A percentile compares a stretch with the other conserved stretches of the same genome.
Conservation (phyloP, 2,797 vertebrate genomes). For the Microctenopoma stevenorrisi region DNA sequence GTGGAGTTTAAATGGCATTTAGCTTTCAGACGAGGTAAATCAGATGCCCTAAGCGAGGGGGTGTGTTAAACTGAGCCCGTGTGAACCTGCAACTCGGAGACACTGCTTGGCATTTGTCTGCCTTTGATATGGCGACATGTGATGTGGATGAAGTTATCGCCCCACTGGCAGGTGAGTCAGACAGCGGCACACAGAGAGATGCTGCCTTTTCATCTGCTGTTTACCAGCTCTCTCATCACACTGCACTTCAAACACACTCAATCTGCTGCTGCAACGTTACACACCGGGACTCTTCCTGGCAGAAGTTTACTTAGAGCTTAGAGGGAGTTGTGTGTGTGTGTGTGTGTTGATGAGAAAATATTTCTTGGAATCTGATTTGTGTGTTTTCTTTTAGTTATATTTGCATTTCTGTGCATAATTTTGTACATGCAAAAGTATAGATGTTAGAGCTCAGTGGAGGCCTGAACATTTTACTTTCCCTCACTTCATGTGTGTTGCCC, state of each 20-base stretch:
- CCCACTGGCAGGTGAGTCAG: constrained; percentile 82
- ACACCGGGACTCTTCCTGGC: constrained; percentile 62
- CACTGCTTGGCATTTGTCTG: constrained; percentile 83
- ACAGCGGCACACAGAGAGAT: constrained; percentile 73
- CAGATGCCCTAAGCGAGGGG: constrained; percentile 76
- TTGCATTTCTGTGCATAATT: constrained; percentile 65
- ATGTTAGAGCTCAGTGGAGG: constrained; percentile 54
- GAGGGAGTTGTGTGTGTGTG: constrained; percentile 23
- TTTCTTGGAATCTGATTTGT: constrained; percentile 55
- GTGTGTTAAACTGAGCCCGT: constrained; percentile 65
- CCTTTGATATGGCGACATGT: constrained; percentile 82
- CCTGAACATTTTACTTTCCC: constrained; percentile 5
- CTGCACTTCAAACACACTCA: constrained; percentile 76
- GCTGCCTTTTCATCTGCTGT: constrained; percentile 84
- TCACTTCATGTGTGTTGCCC: constrained; percentile 48
- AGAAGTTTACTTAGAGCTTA: constrained; percentile 66
- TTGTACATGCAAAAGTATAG: constrained; percentile 49
- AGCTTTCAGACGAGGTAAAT: constrained; percentile 66
- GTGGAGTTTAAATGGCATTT: constrained; percentile 69
- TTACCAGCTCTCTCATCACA: constrained; percentile 79
- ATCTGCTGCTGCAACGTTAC: constrained; percentile 69
- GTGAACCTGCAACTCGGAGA: constrained; percentile 76
- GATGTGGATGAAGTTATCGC: constrained; percentile 83
- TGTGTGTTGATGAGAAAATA: constrained; percentile 46
- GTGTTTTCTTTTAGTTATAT: constrained; percentile 40